Percentiles rank a stretch among this genome's conserved stretches.
phyloP scores from a whole-genome alignment of 2,113 vertebrate genomes.

The Trogon surrucura region DNA sequence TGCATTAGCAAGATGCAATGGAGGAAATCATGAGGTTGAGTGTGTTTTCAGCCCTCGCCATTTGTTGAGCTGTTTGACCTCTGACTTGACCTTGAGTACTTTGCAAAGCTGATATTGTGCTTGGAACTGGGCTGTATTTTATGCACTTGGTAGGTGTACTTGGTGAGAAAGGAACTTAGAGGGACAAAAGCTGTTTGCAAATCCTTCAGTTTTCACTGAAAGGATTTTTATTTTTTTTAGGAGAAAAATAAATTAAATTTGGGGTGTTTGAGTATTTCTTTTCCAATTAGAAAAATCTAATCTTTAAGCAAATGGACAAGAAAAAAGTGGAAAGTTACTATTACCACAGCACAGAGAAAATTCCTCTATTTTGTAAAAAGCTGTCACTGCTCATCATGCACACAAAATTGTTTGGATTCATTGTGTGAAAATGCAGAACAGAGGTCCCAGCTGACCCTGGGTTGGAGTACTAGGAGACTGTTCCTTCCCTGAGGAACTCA shows the following conservation, averaged over 20 bases:
- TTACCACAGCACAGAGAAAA: neutral
- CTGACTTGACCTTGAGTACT: neutral
- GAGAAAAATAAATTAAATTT: neutral
- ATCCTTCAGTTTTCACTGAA: neutral
- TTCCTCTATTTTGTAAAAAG: neutral
- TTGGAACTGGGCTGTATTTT: neutral
- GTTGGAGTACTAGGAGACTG: neutral
- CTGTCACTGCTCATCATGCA: neutral
- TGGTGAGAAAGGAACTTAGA: neutral
- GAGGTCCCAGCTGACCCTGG: neutral
- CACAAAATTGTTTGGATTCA: neutral
- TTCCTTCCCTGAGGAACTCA: neutral
- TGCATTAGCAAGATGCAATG: neutral
- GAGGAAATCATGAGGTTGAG: neutral
- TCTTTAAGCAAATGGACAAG: neutral
- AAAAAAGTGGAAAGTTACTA: neutral
- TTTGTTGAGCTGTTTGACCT: neutral
- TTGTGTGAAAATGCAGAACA: neutral
- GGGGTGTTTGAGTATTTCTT: neutral
- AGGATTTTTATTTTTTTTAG: neutral
- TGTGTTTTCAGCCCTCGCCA: neutral
- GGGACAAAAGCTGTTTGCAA: neutral
- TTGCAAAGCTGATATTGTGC: neutral
- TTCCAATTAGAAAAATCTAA: neutral
- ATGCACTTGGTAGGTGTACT: neutral